Percentiles rank a stretch among this genome's conserved stretches.
phyloP scores from a whole-genome alignment of 2,113 vertebrate genomes.

The Heteronetta atricapilla region DNA sequence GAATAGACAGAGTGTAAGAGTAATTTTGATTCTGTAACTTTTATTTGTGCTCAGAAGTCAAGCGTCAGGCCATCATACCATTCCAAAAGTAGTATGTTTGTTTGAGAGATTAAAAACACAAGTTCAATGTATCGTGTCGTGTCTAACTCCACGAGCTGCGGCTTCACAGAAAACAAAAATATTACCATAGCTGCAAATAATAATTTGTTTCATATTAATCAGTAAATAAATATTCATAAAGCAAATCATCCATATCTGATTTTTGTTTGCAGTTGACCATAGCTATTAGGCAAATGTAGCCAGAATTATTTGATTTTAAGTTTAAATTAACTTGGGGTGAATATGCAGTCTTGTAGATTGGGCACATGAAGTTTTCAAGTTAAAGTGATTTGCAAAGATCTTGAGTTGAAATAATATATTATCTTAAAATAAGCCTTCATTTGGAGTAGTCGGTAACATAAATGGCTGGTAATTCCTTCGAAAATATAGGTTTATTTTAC shows the following conservation, averaged over 20 bases:
- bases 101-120: not conserved
- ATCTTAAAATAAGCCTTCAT: not conserved
- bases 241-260: not conserved
- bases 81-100: not conserved
- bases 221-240: not conserved
- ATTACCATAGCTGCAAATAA: not conserved
- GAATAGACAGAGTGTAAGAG: not conserved
- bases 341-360: not conserved
- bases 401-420: not conserved
- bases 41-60: not conserved
- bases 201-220: not conserved
- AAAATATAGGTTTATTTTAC: not conserved
- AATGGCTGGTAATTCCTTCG: not conserved
- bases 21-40: not conserved
- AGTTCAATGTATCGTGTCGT: not conserved
- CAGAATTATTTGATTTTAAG: not conserved
- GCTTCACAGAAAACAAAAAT: not conserved
- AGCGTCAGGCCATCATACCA: not conserved
- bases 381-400: not conserved
- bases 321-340: not conserved
- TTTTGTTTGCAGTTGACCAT: not conserved
- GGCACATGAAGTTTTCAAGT: not conserved
- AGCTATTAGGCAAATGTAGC: not conserved
- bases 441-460: not conserved
- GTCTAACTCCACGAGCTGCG: not conserved